Evolutionary conservation across 2,113 vertebrate species (phyloP).

Genomic region (Nerophis lumbriciformis): DNA sequence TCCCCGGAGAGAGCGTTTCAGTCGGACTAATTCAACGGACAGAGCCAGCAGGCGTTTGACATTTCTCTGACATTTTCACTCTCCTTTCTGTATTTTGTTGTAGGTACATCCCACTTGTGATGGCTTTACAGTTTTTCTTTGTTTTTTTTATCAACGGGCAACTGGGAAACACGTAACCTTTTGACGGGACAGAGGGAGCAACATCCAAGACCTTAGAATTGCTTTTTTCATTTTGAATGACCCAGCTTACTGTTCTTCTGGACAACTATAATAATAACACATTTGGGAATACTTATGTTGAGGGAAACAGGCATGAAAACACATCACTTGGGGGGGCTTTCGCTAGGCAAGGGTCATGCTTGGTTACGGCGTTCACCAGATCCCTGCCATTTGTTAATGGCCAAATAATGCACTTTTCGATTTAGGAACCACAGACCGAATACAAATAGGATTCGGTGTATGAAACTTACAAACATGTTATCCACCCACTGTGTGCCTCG

Average conservation of each 20-base stretch:
- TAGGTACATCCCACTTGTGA: conserved; percentile 62
- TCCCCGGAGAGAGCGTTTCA: conserved; percentile 58
- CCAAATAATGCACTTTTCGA: too few relatives aligned
- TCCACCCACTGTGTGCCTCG: too few relatives aligned
- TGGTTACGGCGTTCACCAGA: too few relatives aligned
- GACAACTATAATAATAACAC: conserved; percentile 28
- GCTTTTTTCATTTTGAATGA: conserved; percentile 31
- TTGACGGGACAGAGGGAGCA: conserved; percentile 47
- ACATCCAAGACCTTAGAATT: conserved; percentile 42
- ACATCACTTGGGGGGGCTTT: neutral
- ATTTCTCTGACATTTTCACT: conserved; percentile 76
- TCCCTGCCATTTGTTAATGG: too few relatives aligned
- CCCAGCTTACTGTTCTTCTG: conserved; percentile 1
- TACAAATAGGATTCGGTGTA: too few relatives aligned
- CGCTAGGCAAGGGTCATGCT: neutral
- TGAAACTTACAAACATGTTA: too few relatives aligned
- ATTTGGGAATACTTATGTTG: neutral
- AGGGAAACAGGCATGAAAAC: conserved; percentile 6
- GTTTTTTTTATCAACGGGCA: conserved; percentile 49
- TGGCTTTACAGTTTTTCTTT: conserved; percentile 53
- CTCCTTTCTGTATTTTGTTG: conserved; percentile 52
- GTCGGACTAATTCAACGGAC: conserved; percentile 50
- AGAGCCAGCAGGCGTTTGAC: conserved; percentile 70
- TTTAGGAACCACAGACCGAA: too few relatives aligned
- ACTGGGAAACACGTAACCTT: conserved; percentile 62